Percentiles rank a stretch among this genome's conserved stretches.
These are phyloP conservation scores for Romanogobio albipinnatus DNA, from an alignment of 2,113 vertebrate species.

Conservation along the genomic window DNA sequence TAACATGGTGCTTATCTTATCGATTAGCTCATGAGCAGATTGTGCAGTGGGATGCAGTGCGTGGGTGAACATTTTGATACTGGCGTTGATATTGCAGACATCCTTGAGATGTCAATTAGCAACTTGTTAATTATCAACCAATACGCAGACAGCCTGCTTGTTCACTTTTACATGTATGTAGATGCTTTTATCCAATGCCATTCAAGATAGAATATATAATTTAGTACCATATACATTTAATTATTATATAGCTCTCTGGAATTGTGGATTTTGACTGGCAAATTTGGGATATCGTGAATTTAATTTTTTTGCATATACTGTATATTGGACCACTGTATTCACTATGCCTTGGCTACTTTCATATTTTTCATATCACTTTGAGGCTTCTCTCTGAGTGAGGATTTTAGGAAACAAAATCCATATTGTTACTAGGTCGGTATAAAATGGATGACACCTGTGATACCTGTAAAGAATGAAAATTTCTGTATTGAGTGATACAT, in stretches of 20 bases:
- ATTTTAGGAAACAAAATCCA: background rate
- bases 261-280: background rate
- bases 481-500: conserved; percentile 3
- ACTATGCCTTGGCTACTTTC: too few species aligned
- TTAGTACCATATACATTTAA: background rate
- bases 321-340: background rate
- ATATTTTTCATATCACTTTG: too few species aligned
- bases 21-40: conserved; percentile 61
- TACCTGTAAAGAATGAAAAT: background rate
- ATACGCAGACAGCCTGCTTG: conserved; percentile 1
- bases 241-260: background rate
- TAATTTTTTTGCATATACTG: background rate
- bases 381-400: too few species aligned
- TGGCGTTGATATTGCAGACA: background rate
- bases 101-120: conserved; percentile 3
- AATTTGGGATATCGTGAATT: background rate
- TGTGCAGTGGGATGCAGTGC: conserved; percentile 44
- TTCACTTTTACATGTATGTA: background rate
- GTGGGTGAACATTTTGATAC: conserved; percentile 1
- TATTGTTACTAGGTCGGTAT: background rate
- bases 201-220: background rate
- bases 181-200: background rate
- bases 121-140: background rate
- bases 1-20: conserved; percentile 59
- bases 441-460: background rate